These are phyloP conservation scores for Pyralis farinalis DNA, from an alignment of 2,888 invertebrate species.

Conservation along the genomic window DNA sequence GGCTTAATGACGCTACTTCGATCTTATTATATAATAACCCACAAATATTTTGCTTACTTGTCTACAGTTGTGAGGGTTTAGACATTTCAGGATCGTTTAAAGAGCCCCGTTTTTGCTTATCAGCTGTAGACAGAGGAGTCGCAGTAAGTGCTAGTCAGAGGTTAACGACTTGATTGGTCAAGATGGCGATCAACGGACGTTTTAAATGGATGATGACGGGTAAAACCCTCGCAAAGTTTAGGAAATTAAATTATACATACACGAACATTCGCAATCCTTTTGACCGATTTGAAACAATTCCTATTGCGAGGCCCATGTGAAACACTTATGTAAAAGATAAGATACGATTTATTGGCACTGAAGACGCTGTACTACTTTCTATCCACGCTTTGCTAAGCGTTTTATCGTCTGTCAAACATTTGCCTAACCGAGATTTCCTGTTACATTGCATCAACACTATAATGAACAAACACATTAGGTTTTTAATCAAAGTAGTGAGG, in stretches of 20 bases:
- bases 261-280: constrained; percentile 12
- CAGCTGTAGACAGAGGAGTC: not conserved
- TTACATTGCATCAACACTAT: constrained; percentile 28
- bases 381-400: constrained; percentile 38
- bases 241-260: constrained; percentile 19
- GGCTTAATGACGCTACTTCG: not conserved
- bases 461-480: constrained; percentile 31
- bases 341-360: constrained; percentile 46
- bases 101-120: not conserved
- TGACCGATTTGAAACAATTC: constrained; percentile 13
- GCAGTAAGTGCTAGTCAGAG: constrained; percentile 29
- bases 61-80: not conserved
- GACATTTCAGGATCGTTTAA: not conserved
- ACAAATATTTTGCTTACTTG: not conserved
- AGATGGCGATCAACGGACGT: constrained; percentile 67
- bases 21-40: not conserved
- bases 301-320: constrained; percentile 27
- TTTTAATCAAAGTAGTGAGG: constrained; percentile 25
- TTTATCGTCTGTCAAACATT: constrained; percentile 65
- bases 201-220: constrained; percentile 72
- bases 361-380: constrained; percentile 52
- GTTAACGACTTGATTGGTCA: constrained; percentile 74
- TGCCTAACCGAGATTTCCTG: constrained; percentile 59
- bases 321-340: constrained; percentile 44
- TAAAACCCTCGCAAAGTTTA: constrained; percentile 43